Percentiles rank a stretch among this genome's conserved stretches.
Evolutionary conservation across 2,113 vertebrate species (phyloP).

Genomic region (Rafetus swinhoei): DNA sequence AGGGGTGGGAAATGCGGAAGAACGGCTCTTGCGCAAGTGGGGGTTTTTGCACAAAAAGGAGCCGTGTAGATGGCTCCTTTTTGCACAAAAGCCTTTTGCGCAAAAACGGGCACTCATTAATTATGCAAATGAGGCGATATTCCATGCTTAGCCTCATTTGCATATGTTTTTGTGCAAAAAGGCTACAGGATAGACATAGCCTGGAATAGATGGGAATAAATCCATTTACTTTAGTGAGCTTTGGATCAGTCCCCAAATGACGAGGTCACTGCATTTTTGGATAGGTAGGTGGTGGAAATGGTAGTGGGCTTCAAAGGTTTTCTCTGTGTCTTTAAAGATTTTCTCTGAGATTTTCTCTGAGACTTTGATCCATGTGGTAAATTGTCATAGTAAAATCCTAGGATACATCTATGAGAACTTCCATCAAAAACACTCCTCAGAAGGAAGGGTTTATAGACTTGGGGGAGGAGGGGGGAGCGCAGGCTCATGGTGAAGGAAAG

Average conservation of each 20-base stretch:
- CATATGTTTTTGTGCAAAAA: no score
- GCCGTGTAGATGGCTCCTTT: no score
- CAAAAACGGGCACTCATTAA: no score
- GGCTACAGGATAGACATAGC: no score
- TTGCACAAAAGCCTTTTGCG: no score
- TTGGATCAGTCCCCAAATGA: background rate
- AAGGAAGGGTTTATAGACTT: background rate
- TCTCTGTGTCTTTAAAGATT: fast-evolving
- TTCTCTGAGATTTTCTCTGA: fast-evolving
- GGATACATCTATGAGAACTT: background rate
- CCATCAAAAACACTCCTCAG: background rate
- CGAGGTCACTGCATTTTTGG: background rate
- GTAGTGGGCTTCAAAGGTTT: background rate
- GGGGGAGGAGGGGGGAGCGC: fast-evolving
- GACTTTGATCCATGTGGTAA: background rate
- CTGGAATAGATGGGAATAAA: background rate
- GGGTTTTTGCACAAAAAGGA: no score
- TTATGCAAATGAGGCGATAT: no score
- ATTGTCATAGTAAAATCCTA: background rate
- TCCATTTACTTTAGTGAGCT: background rate
- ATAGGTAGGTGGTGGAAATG: background rate
- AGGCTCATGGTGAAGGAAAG: background rate
- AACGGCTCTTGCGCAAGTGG: no score
- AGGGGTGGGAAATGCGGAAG: no score
- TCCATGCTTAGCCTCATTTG: no score